Conservation (phyloP, 2,888 invertebrate genomes). For the Perithous albicinctus region DNA sequence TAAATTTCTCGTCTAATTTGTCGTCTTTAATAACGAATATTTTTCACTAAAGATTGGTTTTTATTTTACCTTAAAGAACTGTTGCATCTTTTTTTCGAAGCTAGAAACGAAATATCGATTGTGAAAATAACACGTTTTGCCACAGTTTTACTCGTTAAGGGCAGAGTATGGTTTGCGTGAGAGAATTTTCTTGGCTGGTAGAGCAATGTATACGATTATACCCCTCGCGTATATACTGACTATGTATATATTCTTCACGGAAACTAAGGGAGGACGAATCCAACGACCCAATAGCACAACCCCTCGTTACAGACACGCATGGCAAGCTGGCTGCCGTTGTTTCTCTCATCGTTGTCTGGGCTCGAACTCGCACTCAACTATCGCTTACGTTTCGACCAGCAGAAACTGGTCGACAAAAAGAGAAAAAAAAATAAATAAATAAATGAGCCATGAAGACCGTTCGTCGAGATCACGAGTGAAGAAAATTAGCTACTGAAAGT, state of each 20-base stretch:
- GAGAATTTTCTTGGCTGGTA: conserved; percentile 38
- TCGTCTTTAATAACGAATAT: conserved; percentile 25
- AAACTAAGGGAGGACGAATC: conserved; percentile 30
- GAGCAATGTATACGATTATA: conserved; percentile 29
- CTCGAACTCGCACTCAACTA: conserved; percentile 14
- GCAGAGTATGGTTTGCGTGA: conserved; percentile 19
- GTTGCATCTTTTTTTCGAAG: neutral
- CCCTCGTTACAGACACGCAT: conserved; percentile 57
- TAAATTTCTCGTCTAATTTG: too few relatives aligned
- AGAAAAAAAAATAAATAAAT: neutral
- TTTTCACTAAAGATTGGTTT: neutral
- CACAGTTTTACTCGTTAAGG: neutral
- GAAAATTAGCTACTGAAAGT: neutral
- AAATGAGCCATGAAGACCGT: neutral
- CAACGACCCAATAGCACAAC: conserved; percentile 47
- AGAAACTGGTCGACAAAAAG: neutral
- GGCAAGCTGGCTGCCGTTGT: conserved; percentile 1
- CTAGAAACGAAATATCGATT: conserved; percentile 34
- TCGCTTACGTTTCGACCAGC: conserved; percentile 7
- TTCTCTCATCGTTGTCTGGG: neutral
- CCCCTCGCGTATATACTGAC: neutral
- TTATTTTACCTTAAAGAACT: conserved; percentile 10
- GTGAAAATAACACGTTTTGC: conserved; percentile 32
- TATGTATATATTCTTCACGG: conserved; percentile 5
- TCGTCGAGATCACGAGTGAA: neutral